phyloP scores from a whole-genome alignment of 2,113 vertebrate species.

The Scophthalmus maximus region DNA sequence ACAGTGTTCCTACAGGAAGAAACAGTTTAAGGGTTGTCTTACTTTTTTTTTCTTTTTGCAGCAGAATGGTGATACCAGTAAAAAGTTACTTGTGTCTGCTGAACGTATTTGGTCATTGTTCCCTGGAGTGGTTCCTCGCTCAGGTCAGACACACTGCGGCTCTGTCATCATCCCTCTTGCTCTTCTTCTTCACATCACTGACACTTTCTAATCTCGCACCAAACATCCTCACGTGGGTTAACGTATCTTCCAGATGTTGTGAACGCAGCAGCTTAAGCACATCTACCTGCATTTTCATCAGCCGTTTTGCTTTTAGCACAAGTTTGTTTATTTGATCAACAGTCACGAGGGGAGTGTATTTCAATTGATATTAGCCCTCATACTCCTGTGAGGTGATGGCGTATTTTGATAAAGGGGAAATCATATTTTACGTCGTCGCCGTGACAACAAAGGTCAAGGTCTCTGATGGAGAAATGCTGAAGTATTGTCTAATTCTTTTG shows the following conservation, averaged over 20 bases:
- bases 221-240: constrained; percentile 42
- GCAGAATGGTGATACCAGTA: background rate
- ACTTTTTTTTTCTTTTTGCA: background rate
- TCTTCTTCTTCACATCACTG: constrained; percentile 45
- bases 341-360: background rate
- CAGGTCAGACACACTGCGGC: constrained; percentile 73
- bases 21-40: background rate
- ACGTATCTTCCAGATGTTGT: constrained; percentile 78
- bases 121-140: constrained; percentile 62
- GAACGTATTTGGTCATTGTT: constrained; percentile 50
- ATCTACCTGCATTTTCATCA: background rate
- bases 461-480: constrained; percentile 69
- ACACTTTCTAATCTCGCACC: constrained; percentile 41
- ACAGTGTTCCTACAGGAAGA: no score
- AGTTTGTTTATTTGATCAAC: background rate
- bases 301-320: background rate
- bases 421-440: constrained; percentile 45
- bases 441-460: constrained; percentile 80
- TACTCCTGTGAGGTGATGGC: constrained; percentile 30
- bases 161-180: constrained; percentile 68
- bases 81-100: constrained; percentile 20
- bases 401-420: constrained; percentile 59
- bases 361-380: constrained; percentile 12
- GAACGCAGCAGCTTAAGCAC: constrained; percentile 17
- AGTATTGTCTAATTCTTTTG: constrained; percentile 65